Evolutionary conservation across 2,888 invertebrate species (phyloP), one percentile per base, ranked within the genome.

Genomic region (Thymelicus sylvestris): DNA sequence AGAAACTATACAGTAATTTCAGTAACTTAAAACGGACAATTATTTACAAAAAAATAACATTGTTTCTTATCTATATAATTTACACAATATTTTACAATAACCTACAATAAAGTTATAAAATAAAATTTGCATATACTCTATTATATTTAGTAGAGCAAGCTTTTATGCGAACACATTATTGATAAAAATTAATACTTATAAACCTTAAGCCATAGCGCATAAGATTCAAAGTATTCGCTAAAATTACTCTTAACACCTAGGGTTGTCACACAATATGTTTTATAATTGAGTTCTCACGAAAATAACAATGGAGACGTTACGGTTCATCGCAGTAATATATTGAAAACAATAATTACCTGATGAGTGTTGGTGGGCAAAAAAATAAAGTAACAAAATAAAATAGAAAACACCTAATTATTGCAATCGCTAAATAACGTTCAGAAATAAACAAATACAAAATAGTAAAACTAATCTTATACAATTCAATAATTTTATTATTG

Each of bases 241-340:
- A 15, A n/a, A 19, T 6, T 3, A 13, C 47, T 7, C 12, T 60
- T 38, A 50, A 38, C 19, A 55, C 55, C 12, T 76, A 81, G 82
- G 84, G 82, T 78, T 80, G 77, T 72, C 50, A 67, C 75, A 84
- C 86, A 87, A 87, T 87, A 86, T 83, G 83, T 75, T 79, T 72
- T 64, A 67, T 87, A 87, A 87, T 87, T 82, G 81, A 84, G 84
- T 87, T 88, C 88, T 83, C 88, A 87, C 83, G 84, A 72, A 67
- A 75, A 70, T 50, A 52, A 41, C 41, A 41, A 41, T 44, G 50
- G 48, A 44, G 6, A 2, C 55, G 71, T 66, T n/a, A 52, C 71
- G 71, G 61, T 57, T 72, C 67, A 74, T 50, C 55, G 13, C 38
- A 65, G 8, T 38, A 41, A 3, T 8, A 19, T 50, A 52, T 24